Evolutionary conservation across 2,888 invertebrate genomes (phyloP).

Genomic region (Drosophila longiperda): DNA sequence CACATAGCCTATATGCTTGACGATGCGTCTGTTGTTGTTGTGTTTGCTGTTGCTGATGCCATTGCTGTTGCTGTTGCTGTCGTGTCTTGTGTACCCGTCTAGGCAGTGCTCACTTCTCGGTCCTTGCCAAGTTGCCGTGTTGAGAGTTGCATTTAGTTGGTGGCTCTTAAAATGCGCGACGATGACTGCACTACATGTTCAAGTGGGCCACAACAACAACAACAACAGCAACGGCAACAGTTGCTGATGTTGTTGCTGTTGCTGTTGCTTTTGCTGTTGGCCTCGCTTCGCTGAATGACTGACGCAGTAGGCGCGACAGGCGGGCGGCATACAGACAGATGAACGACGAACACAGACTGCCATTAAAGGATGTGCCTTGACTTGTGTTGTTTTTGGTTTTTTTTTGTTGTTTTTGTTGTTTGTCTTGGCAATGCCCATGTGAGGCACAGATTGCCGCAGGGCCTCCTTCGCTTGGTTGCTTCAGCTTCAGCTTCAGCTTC

Average conservation of each 20-base stretch:
- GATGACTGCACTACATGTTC: conserved; percentile 78
- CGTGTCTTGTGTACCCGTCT: conserved; percentile 64
- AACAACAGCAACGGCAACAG: conserved; percentile 19
- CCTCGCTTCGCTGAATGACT: conserved; percentile 60
- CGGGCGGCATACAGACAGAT: conserved; percentile 35
- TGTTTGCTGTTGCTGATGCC: conserved; percentile 18
- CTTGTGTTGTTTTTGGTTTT: conserved; percentile 29
- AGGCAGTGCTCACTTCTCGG: conserved; percentile 57
- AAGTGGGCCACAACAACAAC: conserved; percentile 69
- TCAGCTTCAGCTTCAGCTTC: conserved; percentile 42
- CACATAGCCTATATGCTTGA: conserved; percentile 79
- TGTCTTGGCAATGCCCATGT: conserved; percentile 63
- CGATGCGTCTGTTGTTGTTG: conserved; percentile 70
- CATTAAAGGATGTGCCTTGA: conserved; percentile 75
- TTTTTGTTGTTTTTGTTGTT: conserved; percentile 37
- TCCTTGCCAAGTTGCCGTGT: conserved; percentile 67
- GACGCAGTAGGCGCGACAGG: conserved; percentile 60
- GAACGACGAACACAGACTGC: conserved; percentile 57
- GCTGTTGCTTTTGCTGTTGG: conserved; percentile 40
- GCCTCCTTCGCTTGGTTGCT: conserved; percentile 28
- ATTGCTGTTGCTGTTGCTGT: conserved; percentile 49
- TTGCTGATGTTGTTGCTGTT: conserved; percentile 4
- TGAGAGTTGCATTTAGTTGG: conserved; percentile 79
- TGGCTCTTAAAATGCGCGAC: conserved; percentile 75
- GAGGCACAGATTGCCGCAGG: conserved; percentile 57